Conservation (phyloP, 2,888 invertebrate genomes). For the Pristionchus entomophagus region DNA sequence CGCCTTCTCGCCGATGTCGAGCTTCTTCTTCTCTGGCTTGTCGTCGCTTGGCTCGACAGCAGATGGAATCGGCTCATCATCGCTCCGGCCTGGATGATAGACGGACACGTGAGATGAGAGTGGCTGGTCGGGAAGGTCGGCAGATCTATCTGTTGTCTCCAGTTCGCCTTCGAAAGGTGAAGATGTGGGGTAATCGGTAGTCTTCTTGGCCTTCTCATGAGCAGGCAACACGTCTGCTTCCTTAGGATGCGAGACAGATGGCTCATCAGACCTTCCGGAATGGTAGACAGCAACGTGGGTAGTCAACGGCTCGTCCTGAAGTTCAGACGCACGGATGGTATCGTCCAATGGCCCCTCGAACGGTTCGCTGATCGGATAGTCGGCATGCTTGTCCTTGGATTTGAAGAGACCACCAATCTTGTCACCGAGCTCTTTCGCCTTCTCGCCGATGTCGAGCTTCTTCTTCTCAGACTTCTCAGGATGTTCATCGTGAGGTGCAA, state of each 20-base stretch:
- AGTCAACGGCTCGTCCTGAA: not conserved
- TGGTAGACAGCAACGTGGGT: not conserved
- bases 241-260: not conserved
- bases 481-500: not conserved
- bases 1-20: constrained; percentile 17
- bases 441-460: not conserved
- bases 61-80: not conserved
- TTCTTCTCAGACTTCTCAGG: not conserved
- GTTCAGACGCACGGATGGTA: not conserved
- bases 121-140: not conserved
- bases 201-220: not conserved
- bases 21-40: constrained; percentile 6
- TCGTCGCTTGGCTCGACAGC: not conserved
- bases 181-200: not conserved
- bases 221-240: not conserved
- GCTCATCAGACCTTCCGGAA: not conserved
- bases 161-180: constrained; percentile 1
- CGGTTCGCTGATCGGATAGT: not conserved
- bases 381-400: not conserved
- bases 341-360: not conserved
- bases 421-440: not conserved
- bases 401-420: constrained; percentile 10
- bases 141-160: not conserved
- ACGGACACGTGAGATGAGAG: not conserved
- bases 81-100: constrained; percentile 1